Evolutionary conservation across 2,797 vertebrate genomes (phyloP).

Genomic region (Arnoldichthys spilopterus): DNA sequence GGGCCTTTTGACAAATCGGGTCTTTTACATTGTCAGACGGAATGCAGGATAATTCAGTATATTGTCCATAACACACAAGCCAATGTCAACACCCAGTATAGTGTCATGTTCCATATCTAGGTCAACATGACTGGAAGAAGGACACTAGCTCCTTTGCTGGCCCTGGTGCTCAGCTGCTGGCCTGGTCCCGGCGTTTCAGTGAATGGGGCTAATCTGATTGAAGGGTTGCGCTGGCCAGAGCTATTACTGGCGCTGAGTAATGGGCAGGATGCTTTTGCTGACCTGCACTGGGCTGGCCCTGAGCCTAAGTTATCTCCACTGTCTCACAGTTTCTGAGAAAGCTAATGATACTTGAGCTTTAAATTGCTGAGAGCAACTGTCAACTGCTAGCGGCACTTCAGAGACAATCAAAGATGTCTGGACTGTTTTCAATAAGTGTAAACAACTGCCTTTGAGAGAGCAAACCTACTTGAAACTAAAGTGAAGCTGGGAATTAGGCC

Average conservation of each 20-base stretch:
- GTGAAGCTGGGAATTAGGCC: neutral
- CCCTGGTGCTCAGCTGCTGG: neutral
- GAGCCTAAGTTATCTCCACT: neutral
- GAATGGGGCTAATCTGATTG: slow-evolving; percentile 36
- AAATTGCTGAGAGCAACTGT: neutral
- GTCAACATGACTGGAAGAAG: neutral
- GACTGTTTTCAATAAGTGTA: neutral
- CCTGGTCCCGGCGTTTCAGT: neutral
- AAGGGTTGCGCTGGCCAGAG: neutral
- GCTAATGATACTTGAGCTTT: neutral
- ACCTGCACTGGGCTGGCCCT: slow-evolving; percentile 4
- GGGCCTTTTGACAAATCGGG: too few relatives aligned
- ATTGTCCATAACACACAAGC: neutral
- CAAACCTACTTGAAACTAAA: too few relatives aligned
- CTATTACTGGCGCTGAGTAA: slow-evolving; percentile 6
- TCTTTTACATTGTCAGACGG: too few relatives aligned
- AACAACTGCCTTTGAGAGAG: neutral
- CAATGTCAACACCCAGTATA: neutral
- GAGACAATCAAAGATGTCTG: neutral
- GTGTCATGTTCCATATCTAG: slow-evolving; percentile 4
- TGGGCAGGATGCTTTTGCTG: neutral
- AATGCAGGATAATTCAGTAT: too few relatives aligned
- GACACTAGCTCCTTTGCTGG: neutral
- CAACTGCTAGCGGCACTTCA: neutral
- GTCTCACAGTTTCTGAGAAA: neutral